These are phyloP conservation scores for Phalacrocorax carbo DNA, from an alignment of 2,113 vertebrate genomes.

Conservation along the genomic window DNA sequence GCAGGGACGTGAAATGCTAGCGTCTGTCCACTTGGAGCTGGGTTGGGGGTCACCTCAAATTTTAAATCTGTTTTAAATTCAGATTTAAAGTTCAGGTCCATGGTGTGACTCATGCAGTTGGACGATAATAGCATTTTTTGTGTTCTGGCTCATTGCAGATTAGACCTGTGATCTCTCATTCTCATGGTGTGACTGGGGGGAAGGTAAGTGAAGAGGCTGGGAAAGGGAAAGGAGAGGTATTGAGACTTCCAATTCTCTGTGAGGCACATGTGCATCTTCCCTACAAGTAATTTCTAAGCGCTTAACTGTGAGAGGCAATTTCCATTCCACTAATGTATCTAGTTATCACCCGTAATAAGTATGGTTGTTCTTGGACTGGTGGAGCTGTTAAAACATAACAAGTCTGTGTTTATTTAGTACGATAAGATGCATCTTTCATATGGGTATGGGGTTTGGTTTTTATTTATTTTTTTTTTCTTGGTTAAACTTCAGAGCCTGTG, in stretches of 20 bases:
- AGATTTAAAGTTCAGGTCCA: not conserved
- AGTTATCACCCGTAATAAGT: not conserved
- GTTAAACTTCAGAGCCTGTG: not conserved
- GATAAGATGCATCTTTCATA: not conserved
- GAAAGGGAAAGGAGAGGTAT: not conserved
- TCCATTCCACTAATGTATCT: not conserved
- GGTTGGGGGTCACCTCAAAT: not conserved
- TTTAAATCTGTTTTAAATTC: not conserved
- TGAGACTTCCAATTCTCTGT: not conserved
- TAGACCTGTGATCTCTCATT: not conserved
- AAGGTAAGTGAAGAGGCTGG: not conserved
- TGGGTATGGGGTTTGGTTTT: not conserved
- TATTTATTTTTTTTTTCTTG: not conserved
- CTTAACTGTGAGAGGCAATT: not conserved
- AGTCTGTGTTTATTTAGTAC: not conserved
- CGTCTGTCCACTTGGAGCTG: not conserved
- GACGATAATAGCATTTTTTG: not conserved
- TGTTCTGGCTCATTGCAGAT: not conserved
- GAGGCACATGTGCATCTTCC: not conserved
- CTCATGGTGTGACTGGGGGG: not conserved
- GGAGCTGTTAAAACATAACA: not conserved
- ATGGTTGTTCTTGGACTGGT: not conserved
- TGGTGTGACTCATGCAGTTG: not conserved
- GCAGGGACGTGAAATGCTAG: not conserved
- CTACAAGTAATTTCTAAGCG: not conserved